Conservation (phyloP, 35 echinoderm and acorn worm genomes). For the Ptychodera flava region DNA sequence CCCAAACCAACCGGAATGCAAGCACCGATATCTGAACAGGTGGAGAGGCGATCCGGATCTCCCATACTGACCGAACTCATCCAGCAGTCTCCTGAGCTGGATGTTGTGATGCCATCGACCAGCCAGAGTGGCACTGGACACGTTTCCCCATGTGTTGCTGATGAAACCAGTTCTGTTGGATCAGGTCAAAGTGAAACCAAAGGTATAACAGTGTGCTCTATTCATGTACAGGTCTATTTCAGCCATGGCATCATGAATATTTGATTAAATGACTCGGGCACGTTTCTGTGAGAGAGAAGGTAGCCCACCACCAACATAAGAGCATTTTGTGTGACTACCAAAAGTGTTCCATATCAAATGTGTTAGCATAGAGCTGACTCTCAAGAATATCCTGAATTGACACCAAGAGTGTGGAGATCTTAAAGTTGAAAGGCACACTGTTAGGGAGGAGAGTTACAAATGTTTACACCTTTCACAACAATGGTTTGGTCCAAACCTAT, state of each 20-base stretch:
- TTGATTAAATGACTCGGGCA: no score
- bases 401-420: not conserved
- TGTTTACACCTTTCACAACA: no score
- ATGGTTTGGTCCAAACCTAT: no score
- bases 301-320: no score
- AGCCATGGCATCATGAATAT: no score
- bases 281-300: no score
- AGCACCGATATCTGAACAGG: not conserved
- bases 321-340: no score
- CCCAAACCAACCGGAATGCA: not conserved
- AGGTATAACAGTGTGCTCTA: no score
- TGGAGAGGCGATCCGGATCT: not conserved
- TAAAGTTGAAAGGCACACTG: slow-evolving; percentile 9
- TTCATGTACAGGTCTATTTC: no score
- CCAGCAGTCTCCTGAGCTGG: not conserved
- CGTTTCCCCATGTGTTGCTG: not conserved
- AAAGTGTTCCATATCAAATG: no score
- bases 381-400: no score
- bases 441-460: not conserved
- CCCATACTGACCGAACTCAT: not conserved
- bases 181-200: not conserved
- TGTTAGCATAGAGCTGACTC: no score
- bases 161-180: not conserved
- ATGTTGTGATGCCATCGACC: not conserved
- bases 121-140: not conserved